Conservation (phyloP, 2,797 vertebrate species). For the Avahi laniger region DNA sequence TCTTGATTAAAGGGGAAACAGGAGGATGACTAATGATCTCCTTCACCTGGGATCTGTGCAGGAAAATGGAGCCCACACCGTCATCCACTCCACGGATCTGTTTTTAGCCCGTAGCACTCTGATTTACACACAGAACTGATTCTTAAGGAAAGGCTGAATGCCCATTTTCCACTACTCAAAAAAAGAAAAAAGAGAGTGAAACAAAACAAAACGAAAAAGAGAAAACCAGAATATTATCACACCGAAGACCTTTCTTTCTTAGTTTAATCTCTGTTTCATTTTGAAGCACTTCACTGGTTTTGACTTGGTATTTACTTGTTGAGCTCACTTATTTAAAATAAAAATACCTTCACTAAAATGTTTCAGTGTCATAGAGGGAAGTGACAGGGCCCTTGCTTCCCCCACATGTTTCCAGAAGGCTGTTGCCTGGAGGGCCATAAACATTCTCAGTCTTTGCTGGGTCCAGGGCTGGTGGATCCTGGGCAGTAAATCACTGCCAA, state of each 20-base stretch:
- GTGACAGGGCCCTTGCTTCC: not conserved
- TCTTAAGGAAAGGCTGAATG: not conserved
- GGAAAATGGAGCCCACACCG: not conserved
- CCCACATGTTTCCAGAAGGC: constrained; percentile 13
- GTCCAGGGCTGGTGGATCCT: not conserved
- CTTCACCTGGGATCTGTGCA: not conserved
- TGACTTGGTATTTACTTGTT: not conserved
- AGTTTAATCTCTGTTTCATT: not conserved
- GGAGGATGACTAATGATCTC: not conserved
- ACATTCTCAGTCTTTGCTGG: not conserved
- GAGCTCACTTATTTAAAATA: constrained; percentile 48
- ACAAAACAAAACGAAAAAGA: rapidly evolving
- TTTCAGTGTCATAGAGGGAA: not conserved
- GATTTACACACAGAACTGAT: not conserved
- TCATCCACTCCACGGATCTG: rapidly evolving
- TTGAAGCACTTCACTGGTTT: not conserved
- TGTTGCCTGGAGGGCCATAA: not conserved
- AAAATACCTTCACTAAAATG: constrained; percentile 42
- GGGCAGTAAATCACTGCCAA: constrained; percentile 52
- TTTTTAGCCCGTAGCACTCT: not conserved
- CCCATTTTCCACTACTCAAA: not conserved
- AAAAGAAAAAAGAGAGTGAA: not conserved
- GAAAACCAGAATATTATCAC: not conserved
- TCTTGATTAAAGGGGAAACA: not conserved
- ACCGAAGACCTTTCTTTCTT: not conserved